Evolutionary conservation across 2,113 vertebrate species (phyloP).

Genomic region (Poicephalus meyeri): DNA sequence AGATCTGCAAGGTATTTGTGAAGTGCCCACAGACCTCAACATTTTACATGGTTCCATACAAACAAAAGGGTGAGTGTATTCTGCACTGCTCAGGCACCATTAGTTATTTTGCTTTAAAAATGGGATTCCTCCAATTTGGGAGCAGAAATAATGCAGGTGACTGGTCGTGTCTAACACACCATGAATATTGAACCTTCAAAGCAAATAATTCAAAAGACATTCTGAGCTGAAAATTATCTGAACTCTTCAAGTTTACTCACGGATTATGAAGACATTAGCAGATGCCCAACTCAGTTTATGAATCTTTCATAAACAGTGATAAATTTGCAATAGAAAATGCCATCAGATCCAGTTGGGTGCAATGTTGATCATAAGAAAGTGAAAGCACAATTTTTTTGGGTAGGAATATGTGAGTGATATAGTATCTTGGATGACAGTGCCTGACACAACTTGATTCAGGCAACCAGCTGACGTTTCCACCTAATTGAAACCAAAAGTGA

Average conservation of each 20-base stretch:
- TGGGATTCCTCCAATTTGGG: accelerated
- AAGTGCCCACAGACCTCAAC: accelerated
- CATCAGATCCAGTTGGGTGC: background rate
- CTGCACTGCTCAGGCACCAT: accelerated
- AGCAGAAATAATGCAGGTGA: background rate
- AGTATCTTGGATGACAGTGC: background rate
- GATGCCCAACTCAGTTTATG: background rate
- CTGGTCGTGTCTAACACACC: background rate
- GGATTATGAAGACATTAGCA: background rate
- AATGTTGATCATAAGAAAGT: background rate
- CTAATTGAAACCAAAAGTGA: background rate
- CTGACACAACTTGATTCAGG: background rate
- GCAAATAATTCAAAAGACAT: background rate
- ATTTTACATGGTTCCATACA: accelerated
- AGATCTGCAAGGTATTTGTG: background rate
- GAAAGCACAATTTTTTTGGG: background rate
- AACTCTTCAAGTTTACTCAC: background rate
- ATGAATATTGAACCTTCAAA: background rate
- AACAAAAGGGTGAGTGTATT: accelerated
- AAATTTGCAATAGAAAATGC: background rate
- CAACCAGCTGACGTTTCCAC: background rate
- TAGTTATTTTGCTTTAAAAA: background rate
- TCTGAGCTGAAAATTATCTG: background rate
- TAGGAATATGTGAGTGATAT: background rate
- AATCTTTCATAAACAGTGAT: slow-evolving; percentile 32